Percentiles rank a stretch among this genome's conserved stretches.
These are phyloP conservation scores for Daphoenositta chrysoptera DNA, from an alignment of 2,113 vertebrate species.

Conservation along the genomic window DNA sequence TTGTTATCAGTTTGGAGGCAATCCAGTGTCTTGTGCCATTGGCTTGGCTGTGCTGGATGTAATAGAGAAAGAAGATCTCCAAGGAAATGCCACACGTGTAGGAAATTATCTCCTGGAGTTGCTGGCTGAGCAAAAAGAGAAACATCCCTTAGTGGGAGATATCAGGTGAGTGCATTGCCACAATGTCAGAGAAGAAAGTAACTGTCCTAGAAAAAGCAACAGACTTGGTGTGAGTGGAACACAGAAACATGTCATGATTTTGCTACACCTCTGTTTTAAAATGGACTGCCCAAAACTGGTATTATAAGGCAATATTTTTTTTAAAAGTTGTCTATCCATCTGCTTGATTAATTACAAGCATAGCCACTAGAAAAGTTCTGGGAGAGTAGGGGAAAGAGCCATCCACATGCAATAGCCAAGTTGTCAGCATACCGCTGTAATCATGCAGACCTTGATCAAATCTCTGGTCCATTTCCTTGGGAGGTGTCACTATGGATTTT, in stretches of 20 bases:
- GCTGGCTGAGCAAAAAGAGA: constrained; percentile 82
- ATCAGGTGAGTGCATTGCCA: constrained; percentile 73
- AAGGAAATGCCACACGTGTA: constrained; percentile 82
- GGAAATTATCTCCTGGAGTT: constrained; percentile 80
- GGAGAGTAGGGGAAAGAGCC: neutral
- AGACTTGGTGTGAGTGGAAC: neutral
- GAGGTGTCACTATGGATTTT: neutral
- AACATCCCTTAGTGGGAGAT: constrained; percentile 88
- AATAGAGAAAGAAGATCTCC: constrained; percentile 90
- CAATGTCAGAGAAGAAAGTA: neutral
- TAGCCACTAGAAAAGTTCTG: neutral
- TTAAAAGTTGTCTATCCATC: neutral
- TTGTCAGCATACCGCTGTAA: neutral
- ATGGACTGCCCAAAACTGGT: neutral
- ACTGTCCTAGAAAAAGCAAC: neutral
- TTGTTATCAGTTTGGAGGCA: constrained; percentile 88
- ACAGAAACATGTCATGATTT: neutral
- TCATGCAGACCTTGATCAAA: neutral
- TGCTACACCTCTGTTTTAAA: neutral
- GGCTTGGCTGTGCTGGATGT: constrained; percentile 89
- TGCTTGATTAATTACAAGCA: neutral
- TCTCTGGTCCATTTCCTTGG: neutral
- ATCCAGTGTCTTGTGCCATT: constrained; percentile 94
- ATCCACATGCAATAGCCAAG: rapidly evolving
- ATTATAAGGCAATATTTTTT: neutral